These are phyloP conservation scores for Lycodopsis pacificus DNA, from an alignment of 2,797 vertebrate genomes.

Conservation along the genomic window DNA sequence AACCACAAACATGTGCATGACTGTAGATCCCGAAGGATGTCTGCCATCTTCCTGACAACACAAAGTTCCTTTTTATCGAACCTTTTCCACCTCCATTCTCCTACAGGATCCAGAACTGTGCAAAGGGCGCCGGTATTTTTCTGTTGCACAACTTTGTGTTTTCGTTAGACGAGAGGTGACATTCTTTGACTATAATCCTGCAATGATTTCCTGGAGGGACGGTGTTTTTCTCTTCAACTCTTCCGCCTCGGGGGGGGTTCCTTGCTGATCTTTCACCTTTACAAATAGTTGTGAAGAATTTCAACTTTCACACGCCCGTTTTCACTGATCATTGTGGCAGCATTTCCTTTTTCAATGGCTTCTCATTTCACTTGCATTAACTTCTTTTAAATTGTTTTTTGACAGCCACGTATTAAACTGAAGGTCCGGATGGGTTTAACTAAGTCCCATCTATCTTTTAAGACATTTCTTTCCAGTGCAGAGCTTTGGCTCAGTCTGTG, in stretches of 20 bases:
- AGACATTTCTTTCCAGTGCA: not conserved
- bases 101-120: not conserved
- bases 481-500: not conserved
- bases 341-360: not conserved
- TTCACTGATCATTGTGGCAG: not conserved
- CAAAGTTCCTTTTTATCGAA: not conserved
- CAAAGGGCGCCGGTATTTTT: not conserved
- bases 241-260: not conserved
- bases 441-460: not conserved
- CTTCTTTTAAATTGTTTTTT: not conserved
- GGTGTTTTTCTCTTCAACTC: not conserved
- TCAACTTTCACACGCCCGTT: not conserved
- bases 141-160: slow-evolving; percentile 7
- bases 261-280: not conserved
- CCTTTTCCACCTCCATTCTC: not conserved
- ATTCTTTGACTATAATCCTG: not conserved
- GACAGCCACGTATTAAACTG: not conserved
- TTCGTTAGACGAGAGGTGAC: not conserved
- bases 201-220: not conserved
- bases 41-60: not conserved
- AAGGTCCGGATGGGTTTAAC: not conserved
- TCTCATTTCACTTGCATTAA: not conserved
- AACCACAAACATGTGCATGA: not conserved
- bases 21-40: not conserved
- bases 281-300: not conserved